Evolutionary conservation across 2,113 vertebrate species (phyloP), one percentile per base, ranked within the genome.

Genomic region (Henicopernis longicauda): DNA sequence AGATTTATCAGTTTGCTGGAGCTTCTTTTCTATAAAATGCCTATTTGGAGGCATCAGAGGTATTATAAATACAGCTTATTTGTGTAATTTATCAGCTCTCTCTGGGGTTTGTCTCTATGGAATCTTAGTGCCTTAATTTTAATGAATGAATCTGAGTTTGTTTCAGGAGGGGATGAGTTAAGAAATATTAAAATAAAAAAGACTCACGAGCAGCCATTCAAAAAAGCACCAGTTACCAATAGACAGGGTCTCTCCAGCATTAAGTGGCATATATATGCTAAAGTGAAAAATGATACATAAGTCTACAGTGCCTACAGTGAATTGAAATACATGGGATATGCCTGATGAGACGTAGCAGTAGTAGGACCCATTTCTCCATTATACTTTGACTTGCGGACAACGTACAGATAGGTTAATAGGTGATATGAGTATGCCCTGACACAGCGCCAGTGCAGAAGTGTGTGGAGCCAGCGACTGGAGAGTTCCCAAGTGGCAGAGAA

Each of bases 11-110:
- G 89, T 95, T 97, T 97, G 74, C 90, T 66, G 78, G 80, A 82
- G 95, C 84, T 88, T 91, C 94, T 87, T 42, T 94, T 97, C 84
- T 94, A 70, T 86, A 95, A 96, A 97, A 82, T 88, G 74, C 85
- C 82, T 95, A 62, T 95, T 96, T 92, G 84, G 59, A 95, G 74
- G 82, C 89, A 94, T 94, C 87, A 87, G 96, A 94, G 71, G 93
- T 95, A 94, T 94, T 96, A 95, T 97, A 97, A 97, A 97, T 97
- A 93, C 90, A 95, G 93, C 96, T 94, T 96, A 88, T 97, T 96
- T 94, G 94, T 96, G 94, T 95, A 97, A 96, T 96, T 95, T 95
- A 96, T 95, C 94, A 94, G 71, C 49, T 67, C 94, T 96, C 95
- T 89, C 87, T 0, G 84, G 96, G 38, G 9, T 93, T 97, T 86